Evolutionary conservation across 2,888 invertebrate genomes (phyloP).

Genomic region (Folsomia candida): DNA sequence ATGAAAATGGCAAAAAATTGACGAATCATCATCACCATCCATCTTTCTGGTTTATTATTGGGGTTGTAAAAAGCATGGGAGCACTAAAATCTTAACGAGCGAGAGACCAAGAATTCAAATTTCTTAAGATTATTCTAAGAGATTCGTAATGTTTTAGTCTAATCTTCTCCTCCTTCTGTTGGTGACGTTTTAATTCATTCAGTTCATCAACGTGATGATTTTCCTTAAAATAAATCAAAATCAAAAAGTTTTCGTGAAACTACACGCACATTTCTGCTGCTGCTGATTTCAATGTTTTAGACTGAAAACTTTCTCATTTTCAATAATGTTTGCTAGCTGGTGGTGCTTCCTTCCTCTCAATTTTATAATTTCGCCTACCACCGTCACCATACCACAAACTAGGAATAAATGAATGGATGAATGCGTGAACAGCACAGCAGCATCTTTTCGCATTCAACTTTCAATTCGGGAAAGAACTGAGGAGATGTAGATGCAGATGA

Average conservation of each 20-base stretch:
- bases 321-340: not conserved
- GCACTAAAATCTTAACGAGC: not conserved
- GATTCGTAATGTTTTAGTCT: too few species aligned
- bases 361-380: too few species aligned
- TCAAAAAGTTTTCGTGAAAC: too few species aligned
- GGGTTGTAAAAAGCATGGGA: not conserved
- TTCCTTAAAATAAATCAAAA: too few species aligned
- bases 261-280: too few species aligned
- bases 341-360: not conserved
- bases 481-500: too few species aligned
- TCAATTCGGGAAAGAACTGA: not conserved
- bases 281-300: not conserved
- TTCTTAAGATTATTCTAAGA: not conserved
- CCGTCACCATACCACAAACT: not conserved
- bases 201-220: too few species aligned
- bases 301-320: not conserved
- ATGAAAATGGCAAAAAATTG: not conserved
- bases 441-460: not conserved
- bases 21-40: not conserved
- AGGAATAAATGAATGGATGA: not conserved
- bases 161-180: not conserved
- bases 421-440: too few species aligned
- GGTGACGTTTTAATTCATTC: not conserved
- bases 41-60: not conserved
- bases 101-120: not conserved